A percentile compares a stretch with the other conserved stretches of the same genome.
Evolutionary conservation across 2,113 vertebrate species (phyloP).

Genomic region (Macrotus californicus): DNA sequence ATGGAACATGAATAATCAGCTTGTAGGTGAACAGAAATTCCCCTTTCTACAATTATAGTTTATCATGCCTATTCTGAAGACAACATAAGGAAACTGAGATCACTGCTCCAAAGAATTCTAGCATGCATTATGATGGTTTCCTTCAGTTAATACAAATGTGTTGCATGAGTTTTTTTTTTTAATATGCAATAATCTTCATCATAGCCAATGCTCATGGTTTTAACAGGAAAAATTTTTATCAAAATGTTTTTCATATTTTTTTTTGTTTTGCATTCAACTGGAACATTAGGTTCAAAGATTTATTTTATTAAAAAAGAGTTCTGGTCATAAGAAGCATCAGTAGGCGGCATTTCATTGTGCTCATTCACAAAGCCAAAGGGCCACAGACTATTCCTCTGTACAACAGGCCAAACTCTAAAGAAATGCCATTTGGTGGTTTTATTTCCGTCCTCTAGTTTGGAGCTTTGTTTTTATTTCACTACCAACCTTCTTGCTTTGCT

Average conservation of each 20-base stretch:
- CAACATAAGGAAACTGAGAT: conserved; percentile 83
- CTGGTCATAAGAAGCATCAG: conserved; percentile 83
- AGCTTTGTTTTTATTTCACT: conserved; percentile 68
- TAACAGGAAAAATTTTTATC: conserved; percentile 83
- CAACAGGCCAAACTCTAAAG: conserved; percentile 64
- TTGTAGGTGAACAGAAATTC: conserved; percentile 82
- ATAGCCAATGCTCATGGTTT: conserved; percentile 78
- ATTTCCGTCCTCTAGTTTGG: conserved; percentile 52
- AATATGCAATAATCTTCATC: conserved; percentile 54
- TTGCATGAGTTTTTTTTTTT: conserved; percentile 66
- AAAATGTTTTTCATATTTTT: conserved; percentile 81
- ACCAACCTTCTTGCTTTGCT: conserved; percentile 58
- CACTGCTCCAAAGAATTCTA: conserved; percentile 86
- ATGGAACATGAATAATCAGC: conserved; percentile 82
- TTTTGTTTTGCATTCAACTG: conserved; percentile 80
- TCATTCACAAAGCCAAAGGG: conserved; percentile 82
- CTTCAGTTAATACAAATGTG: conserved; percentile 82
- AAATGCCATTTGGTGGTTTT: conserved; percentile 78
- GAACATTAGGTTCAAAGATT: conserved; percentile 74
- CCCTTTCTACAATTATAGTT: conserved; percentile 83
- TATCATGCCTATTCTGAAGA: conserved; percentile 86
- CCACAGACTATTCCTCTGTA: conserved; percentile 68
- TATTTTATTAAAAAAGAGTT: conserved; percentile 84
- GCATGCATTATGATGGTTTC: conserved; percentile 86
- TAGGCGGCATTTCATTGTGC: conserved; percentile 86